A percentile compares a stretch with the other conserved stretches of the same genome.
Conservation (phyloP, 2,888 invertebrate genomes). For the Athrips mouffetella region DNA sequence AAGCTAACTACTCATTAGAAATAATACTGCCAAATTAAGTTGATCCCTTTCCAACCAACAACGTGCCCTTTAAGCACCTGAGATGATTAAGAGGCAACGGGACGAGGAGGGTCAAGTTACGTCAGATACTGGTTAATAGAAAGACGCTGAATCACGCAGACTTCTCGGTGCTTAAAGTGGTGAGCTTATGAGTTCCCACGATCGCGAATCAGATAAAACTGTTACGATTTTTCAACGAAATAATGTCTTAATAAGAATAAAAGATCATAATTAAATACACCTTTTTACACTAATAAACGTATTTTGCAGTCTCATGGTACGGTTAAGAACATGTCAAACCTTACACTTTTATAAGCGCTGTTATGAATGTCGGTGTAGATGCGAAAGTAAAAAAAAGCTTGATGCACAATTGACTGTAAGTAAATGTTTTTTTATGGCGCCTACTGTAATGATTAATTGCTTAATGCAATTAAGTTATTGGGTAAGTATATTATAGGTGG, state of each 20-base stretch:
- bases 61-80: conserved; percentile 1
- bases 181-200: conserved; percentile 60
- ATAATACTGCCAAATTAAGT: conserved; percentile 39
- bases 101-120: conserved; percentile 29
- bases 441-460: background rate
- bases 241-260: conserved; percentile 20
- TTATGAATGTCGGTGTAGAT: too few species aligned
- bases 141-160: conserved; percentile 62
- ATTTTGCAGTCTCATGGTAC: conserved; percentile 8
- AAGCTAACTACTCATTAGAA: conserved; percentile 70
- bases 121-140: conserved; percentile 41
- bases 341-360: too few species aligned
- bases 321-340: too few species aligned
- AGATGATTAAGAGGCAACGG: conserved; percentile 8
- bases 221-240: conserved; percentile 29
- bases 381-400: too few species aligned
- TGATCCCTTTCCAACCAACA: conserved; percentile 30
- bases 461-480: conserved; percentile 1
- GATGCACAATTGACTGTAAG: too few species aligned
- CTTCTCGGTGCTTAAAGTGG: conserved; percentile 53
- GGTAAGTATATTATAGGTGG: too few species aligned
- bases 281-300: background rate
- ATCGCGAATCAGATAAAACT: conserved; percentile 67
- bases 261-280: conserved; percentile 11
- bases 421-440: background rate